A percentile compares a stretch with the other conserved stretches of the same genome.
phyloP scores from a whole-genome alignment of 2,113 vertebrate genomes.

The Rhinopomastus cyanomelas region DNA sequence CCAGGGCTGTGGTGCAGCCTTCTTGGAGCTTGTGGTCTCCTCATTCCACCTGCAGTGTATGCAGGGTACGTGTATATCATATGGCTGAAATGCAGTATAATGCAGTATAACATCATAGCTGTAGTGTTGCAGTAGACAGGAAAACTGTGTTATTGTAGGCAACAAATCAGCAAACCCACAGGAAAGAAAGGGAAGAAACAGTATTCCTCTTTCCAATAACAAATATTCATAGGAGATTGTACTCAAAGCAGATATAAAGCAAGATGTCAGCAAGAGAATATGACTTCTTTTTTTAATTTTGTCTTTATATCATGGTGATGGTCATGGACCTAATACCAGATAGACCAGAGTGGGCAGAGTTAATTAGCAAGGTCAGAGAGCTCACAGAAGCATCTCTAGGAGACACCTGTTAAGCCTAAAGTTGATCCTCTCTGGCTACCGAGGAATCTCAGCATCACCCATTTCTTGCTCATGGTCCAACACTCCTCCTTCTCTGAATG shows the following conservation, averaged over 20 bases:
- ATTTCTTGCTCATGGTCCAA: rapidly evolving
- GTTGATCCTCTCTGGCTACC: neutral
- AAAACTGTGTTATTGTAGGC: neutral
- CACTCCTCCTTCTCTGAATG: neutral
- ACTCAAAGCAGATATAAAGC: neutral
- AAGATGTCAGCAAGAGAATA: neutral
- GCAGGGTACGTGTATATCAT: neutral
- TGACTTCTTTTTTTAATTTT: neutral
- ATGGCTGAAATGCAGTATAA: neutral
- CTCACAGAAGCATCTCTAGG: neutral
- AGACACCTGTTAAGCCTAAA: neutral
- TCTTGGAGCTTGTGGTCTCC: neutral
- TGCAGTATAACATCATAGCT: neutral
- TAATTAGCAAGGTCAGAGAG: neutral
- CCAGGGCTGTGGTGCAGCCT: neutral
- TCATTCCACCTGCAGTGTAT: neutral
- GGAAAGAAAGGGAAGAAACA: neutral
- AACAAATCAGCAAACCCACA: neutral
- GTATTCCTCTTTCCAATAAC: neutral
- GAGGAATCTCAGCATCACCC: rapidly evolving
- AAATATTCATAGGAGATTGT: neutral
- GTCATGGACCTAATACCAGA: neutral
- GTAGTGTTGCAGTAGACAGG: neutral
- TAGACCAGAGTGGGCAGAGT: neutral
- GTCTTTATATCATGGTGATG: neutral